Conservation (phyloP, 2,888 invertebrate species). For the Netelia inedita region DNA sequence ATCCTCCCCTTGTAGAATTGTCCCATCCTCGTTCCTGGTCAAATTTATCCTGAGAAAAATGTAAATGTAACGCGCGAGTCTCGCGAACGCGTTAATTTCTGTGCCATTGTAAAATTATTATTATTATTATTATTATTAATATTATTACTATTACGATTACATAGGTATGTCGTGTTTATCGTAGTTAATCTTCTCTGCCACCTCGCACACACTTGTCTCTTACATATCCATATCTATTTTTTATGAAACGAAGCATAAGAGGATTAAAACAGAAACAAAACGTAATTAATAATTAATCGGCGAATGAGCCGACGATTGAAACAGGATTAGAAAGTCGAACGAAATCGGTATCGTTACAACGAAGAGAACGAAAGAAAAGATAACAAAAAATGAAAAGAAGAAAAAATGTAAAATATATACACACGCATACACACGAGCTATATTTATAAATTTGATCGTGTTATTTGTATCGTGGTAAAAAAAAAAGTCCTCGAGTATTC, state of each 20-base stretch:
- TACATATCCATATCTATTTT: conserved; percentile 65
- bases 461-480: conserved; percentile 53
- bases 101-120: conserved; percentile 66
- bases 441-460: conserved; percentile 30
- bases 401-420: not conserved
- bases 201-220: conserved; percentile 63
- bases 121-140: conserved; percentile 57
- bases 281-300: conserved; percentile 1
- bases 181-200: conserved; percentile 56
- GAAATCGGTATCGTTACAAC: conserved; percentile 47
- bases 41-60: conserved; percentile 24
- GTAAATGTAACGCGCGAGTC: conserved; percentile 19
- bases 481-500: conserved; percentile 58
- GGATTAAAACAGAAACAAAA: not conserved
- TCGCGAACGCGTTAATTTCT: conserved; percentile 54
- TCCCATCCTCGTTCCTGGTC: conserved; percentile 23
- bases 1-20: conserved; percentile 39
- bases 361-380: conserved; percentile 17
- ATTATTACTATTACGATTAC: conserved; percentile 60
- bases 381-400: conserved; percentile 10
- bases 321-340: conserved; percentile 11
- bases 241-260: conserved; percentile 48
- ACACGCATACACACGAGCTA: conserved; percentile 33
- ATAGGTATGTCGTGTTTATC: conserved; percentile 64
- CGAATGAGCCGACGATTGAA: conserved; percentile 28